Conservation (phyloP, 2,113 vertebrate species). For the Theristicus caerulescens region DNA sequence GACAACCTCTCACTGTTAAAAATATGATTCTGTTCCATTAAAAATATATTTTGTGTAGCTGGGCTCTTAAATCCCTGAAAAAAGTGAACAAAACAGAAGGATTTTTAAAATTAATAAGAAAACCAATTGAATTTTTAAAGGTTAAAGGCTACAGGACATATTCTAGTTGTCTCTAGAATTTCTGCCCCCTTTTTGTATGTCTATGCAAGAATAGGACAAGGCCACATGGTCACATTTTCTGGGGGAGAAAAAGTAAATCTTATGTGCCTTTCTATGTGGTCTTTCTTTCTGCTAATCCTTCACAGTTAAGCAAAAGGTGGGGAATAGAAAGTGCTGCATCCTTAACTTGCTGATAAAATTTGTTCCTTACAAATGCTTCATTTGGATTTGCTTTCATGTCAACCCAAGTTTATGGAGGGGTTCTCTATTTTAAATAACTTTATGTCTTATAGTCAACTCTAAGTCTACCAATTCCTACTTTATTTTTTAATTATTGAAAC, state of each 20-base stretch:
- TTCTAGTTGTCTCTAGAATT: background rate
- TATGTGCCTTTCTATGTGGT: background rate
- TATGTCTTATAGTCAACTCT: background rate
- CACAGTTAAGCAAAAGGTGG: background rate
- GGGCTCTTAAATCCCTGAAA: background rate
- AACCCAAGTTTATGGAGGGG: background rate
- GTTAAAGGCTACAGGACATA: background rate
- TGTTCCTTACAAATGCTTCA: background rate
- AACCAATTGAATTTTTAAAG: background rate
- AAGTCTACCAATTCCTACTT: background rate
- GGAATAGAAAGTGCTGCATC: background rate
- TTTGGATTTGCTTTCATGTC: background rate
- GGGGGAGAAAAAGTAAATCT: background rate
- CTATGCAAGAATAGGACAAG: background rate
- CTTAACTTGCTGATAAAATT: background rate
- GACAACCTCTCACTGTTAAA: background rate
- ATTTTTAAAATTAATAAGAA: background rate
- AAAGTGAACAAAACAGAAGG: background rate
- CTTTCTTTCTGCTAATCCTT: background rate
- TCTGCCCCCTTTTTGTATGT: background rate
- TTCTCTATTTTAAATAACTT: background rate
- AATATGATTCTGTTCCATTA: background rate
- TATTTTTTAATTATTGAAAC: background rate
- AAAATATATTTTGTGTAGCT: background rate
- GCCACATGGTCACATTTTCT: background rate